phyloP scores from a whole-genome alignment of 2,113 vertebrate species.

The Crotalus viridis region DNA sequence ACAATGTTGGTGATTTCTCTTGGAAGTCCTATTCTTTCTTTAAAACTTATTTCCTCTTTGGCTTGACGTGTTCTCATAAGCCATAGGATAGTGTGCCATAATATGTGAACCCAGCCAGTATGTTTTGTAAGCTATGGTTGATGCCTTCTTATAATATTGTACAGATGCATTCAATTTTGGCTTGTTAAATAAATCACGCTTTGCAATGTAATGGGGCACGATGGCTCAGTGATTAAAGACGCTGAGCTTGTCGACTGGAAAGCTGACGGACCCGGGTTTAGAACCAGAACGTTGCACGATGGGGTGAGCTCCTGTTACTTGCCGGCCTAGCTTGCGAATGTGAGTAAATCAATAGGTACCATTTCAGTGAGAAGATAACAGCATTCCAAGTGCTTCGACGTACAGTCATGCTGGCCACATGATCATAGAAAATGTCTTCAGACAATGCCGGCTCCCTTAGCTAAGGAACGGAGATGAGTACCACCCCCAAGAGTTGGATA shows the following conservation, averaged over 20 bases:
- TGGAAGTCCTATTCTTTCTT: not conserved
- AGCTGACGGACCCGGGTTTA: not conserved
- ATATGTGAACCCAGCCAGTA: not conserved
- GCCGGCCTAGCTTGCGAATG: not conserved
- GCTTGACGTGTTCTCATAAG: not conserved
- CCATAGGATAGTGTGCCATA: not conserved
- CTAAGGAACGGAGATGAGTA: not conserved
- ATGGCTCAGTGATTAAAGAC: not conserved
- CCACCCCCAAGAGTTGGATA: not conserved
- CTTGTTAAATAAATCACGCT: not conserved
- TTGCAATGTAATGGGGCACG: not conserved
- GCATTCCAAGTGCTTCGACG: not conserved
- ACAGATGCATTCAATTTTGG: not conserved
- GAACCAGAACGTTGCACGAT: rapidly evolving
- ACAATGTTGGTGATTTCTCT: not conserved
- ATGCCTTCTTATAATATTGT: not conserved
- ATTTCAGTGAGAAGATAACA: not conserved
- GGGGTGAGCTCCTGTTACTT: not conserved
- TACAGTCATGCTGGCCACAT: not conserved
- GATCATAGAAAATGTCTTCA: not conserved
- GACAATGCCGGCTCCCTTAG: not conserved
- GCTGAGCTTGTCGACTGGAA: not conserved
- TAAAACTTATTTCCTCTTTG: not conserved
- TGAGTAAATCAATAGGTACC: not conserved
- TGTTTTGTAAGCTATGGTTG: not conserved